Conservation (phyloP, 2,888 invertebrate genomes). For the Ophioninae sp. region DNA sequence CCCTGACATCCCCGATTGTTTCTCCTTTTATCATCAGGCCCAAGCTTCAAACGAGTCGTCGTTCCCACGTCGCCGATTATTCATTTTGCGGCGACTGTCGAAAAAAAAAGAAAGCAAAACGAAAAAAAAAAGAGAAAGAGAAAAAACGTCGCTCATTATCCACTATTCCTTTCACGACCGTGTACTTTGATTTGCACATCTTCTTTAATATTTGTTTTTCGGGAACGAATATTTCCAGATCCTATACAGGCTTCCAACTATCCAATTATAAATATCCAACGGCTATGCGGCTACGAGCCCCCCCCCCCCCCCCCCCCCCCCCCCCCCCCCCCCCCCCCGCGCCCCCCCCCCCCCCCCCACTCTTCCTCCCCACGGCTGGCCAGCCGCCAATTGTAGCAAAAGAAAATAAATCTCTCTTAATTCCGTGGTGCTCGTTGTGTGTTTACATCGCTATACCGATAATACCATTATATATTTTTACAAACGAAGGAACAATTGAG, state of each 20-base stretch:
- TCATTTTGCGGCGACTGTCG: no score
- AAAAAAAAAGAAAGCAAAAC: not conserved
- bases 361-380: not conserved
- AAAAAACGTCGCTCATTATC: not conserved
- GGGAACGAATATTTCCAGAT: conserved; percentile 80
- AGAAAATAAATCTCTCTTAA: conserved; percentile 67
- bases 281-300: not conserved
- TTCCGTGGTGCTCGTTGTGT: conserved; percentile 70
- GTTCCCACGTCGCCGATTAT: not conserved
- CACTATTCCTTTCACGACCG: conserved; percentile 3
- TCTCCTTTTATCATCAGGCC: conserved; percentile 27
- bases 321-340: conserved; percentile 56
- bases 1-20: not conserved
- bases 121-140: not conserved
- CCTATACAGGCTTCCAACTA: conserved; percentile 71
- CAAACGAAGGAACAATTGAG: conserved; percentile 38
- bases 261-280: not conserved
- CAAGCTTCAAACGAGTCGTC: not conserved
- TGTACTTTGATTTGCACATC: conserved; percentile 64
- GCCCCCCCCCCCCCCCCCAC: not conserved
- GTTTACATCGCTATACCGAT: conserved; percentile 56
- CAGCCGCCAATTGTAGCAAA: conserved; percentile 66
- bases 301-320: not conserved
- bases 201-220: conserved; percentile 72
- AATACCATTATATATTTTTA: conserved; percentile 57